Base-by-base conservation (phyloP, 2,113 vertebrate genomes). In the Pao palembangensis region DNA sequence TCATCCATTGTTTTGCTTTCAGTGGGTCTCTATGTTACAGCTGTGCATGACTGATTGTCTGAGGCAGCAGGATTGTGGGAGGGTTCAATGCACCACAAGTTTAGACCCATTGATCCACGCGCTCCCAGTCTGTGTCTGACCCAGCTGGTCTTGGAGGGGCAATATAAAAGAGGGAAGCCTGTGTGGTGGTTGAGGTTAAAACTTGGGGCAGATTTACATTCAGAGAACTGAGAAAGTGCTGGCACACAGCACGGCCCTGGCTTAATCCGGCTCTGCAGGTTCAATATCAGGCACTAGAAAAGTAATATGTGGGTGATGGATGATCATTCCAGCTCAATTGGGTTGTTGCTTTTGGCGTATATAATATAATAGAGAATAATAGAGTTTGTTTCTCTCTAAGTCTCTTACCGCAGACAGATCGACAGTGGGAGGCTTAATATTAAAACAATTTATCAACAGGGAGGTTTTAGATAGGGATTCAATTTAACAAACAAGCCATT, bases 31-130 rank as follows among this genome's bases (percentile, higher is more conserved):
- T 78, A 70, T 78, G 61, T 84, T 84, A 85, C 85, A 89, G 85
- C 88, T 89, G 88, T 85, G 87, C 88, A 85, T 90, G 87, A 90
- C 89, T 84, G 87, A 89, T 88, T 81, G 79, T 78, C 50, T 79
- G 58, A 74, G 77, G 82, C 78, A 73, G 68, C 59, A 71, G 70
- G 68, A 79, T 15, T 17, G 44, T 16, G 23, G 53, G 65, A 61
- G 38, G 23, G 48, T 47, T 86, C 86, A 88, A 89, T 87, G 83
- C 76, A 28, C 58, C 79, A 69, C 79, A 73, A 61, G 79, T 76
- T 65, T 65, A 70, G 79, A 69, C 75, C 87, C 77, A 88, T 87
- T 85, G 85, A 89, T 86, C 80, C 64, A 61, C 25, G 25, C 25
- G 25, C 25, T 28, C 25, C 25, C 25, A 4, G 78, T 67, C 69